These are phyloP conservation scores for Schizaphis graminum DNA, from an alignment of 2,888 invertebrate species.

Conservation along the genomic window DNA sequence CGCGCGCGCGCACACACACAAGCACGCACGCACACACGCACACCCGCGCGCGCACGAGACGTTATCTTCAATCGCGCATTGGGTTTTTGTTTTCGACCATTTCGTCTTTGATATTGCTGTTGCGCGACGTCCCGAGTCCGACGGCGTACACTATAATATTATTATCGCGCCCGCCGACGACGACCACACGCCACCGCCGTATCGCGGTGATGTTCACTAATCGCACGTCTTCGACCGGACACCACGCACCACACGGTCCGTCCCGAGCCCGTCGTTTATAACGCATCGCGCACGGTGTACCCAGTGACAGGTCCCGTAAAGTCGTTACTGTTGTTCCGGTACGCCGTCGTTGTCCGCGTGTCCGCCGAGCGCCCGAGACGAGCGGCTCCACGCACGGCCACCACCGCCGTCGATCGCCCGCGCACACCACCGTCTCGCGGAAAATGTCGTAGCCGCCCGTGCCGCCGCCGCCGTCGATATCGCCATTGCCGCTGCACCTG, in stretches of 20 bases:
- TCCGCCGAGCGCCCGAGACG: too few species aligned
- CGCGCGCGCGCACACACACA: not conserved
- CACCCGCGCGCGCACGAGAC: not conserved
- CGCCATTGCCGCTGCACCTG: not conserved
- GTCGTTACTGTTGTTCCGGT: not conserved
- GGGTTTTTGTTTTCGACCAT: conserved; percentile 6
- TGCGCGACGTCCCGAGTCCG: not conserved
- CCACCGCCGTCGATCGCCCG: not conserved
- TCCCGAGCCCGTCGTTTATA: not conserved
- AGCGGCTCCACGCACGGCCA: too few species aligned
- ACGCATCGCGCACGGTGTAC: not conserved
- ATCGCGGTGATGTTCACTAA: not conserved
- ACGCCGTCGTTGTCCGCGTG: not conserved
- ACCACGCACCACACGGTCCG: not conserved
- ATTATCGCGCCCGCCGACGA: not conserved
- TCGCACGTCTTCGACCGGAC: not conserved
- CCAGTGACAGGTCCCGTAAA: not conserved
- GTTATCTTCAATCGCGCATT: conserved; percentile 46
- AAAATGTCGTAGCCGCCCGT: not conserved
- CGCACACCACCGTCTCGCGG: not conserved
- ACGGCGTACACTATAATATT: too few species aligned
- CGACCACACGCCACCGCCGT: not conserved
- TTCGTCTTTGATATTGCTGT: not conserved
- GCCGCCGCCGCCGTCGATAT: too few species aligned
- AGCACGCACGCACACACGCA: not conserved